Percentiles rank a stretch among this genome's conserved stretches.
phyloP scores from a whole-genome alignment of 1,140 invertebrate species.

The Sarcophaga bullata region DNA sequence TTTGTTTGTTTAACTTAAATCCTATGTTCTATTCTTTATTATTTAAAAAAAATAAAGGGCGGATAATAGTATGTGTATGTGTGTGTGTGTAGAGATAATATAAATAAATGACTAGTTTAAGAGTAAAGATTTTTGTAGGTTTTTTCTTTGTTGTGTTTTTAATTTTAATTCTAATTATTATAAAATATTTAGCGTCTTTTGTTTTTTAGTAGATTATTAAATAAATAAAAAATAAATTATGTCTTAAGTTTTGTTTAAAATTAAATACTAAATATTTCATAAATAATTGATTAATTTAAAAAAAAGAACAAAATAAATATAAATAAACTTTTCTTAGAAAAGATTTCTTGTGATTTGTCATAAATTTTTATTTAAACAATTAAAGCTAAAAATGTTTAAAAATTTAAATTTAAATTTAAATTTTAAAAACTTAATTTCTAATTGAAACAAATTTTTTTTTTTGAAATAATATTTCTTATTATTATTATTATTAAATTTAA shows the following conservation, averaged over 20 bases:
- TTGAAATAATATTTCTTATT: too few species aligned
- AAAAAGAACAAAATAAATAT: not conserved
- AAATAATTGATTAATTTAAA: not conserved
- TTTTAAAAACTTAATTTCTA: too few species aligned
- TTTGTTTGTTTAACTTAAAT: not conserved
- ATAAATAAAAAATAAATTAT: not conserved
- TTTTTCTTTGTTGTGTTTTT: too few species aligned
- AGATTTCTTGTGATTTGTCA: not conserved
- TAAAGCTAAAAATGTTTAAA: constrained; percentile 7
- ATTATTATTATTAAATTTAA: too few species aligned
- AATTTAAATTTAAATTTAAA: not conserved
- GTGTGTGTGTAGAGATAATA: not conserved
- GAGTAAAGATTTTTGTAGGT: too few species aligned
- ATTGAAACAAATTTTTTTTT: too few species aligned
- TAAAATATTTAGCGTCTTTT: not conserved
- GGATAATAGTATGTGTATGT: constrained; percentile 19
- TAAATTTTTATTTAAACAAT: too few species aligned
- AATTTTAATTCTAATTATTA: too few species aligned
- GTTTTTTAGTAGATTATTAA: not conserved
- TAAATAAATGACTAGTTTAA: constrained; percentile 26
- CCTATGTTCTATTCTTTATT: not conserved
- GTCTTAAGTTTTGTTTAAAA: constrained; percentile 1
- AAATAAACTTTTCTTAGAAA: constrained; percentile 33
- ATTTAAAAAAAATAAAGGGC: constrained; percentile 9
- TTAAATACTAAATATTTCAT: not conserved